These are phyloP conservation scores for Microplitis demolitor DNA, from an alignment of 1,140 invertebrate genomes.

Conservation along the genomic window DNA sequence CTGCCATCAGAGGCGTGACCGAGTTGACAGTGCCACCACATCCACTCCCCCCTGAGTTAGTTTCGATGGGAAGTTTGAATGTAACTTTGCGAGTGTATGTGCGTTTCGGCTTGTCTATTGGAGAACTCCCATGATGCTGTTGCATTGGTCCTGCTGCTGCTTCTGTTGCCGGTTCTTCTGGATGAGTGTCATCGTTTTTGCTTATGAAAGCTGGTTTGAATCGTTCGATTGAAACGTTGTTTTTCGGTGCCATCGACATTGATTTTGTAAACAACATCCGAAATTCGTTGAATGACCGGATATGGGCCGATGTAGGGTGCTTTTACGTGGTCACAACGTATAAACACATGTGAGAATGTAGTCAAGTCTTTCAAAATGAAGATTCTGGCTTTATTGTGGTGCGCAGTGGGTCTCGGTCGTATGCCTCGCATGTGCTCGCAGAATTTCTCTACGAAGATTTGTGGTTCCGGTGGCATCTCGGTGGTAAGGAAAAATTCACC, in stretches of 20 bases:
- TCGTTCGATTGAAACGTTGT: neutral
- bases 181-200: neutral
- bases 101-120: neutral
- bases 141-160: neutral
- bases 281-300: no score
- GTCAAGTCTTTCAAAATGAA: no score
- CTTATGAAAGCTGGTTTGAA: neutral
- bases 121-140: neutral
- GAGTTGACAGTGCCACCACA: neutral
- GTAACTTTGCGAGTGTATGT: neutral
- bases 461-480: neutral
- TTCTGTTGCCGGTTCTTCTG: neutral
- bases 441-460: slow-evolving; percentile 21
- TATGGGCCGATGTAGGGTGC: no score
- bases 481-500: slow-evolving; percentile 41
- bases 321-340: no score
- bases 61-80: neutral
- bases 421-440: slow-evolving; percentile 19
- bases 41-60: neutral
- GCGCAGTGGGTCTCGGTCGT: neutral
- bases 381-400: no score
- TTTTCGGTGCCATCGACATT: neutral
- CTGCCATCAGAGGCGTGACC: neutral
- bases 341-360: no score
- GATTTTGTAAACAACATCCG: neutral